phyloP scores from a whole-genome alignment of 53 echinoderm and acorn worm species.

The Astropecten irregularis region DNA sequence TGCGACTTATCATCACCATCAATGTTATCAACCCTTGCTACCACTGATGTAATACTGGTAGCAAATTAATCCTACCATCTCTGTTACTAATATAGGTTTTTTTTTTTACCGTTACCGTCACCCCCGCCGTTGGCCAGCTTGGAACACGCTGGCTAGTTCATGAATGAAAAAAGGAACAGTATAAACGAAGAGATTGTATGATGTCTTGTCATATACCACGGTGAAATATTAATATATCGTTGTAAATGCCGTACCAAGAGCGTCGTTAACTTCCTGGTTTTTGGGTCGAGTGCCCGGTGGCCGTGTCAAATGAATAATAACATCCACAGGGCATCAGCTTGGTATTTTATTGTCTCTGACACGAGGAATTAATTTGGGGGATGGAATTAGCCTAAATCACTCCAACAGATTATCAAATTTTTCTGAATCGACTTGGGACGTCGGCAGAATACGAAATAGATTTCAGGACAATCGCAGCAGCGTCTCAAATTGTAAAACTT shows the following conservation, averaged over 20 bases:
- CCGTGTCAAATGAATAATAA: background rate
- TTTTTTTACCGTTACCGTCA: background rate
- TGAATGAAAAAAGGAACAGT: background rate
- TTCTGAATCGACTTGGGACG: background rate
- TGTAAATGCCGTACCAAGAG: background rate
- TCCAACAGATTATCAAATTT: background rate
- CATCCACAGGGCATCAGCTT: background rate
- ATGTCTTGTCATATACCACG: background rate
- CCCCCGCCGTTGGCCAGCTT: background rate
- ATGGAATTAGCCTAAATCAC: background rate
- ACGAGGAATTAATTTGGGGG: conserved; percentile 6
- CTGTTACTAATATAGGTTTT: conserved; percentile 49
- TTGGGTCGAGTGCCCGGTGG: background rate
- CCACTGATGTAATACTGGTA: conserved; percentile 13
- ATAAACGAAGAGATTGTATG: background rate
- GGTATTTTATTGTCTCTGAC: conserved; percentile 26
- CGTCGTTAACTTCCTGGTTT: background rate
- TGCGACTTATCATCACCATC: conserved; percentile 41
- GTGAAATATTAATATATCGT: background rate
- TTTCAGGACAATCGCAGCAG: no score
- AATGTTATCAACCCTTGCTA: conserved; percentile 31
- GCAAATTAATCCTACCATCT: conserved; percentile 55
- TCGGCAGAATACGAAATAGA: background rate
- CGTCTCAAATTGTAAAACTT: no score
- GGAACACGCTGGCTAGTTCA: background rate